phyloP scores from a whole-genome alignment of 2,797 vertebrate species.

The Macropodus opercularis region DNA sequence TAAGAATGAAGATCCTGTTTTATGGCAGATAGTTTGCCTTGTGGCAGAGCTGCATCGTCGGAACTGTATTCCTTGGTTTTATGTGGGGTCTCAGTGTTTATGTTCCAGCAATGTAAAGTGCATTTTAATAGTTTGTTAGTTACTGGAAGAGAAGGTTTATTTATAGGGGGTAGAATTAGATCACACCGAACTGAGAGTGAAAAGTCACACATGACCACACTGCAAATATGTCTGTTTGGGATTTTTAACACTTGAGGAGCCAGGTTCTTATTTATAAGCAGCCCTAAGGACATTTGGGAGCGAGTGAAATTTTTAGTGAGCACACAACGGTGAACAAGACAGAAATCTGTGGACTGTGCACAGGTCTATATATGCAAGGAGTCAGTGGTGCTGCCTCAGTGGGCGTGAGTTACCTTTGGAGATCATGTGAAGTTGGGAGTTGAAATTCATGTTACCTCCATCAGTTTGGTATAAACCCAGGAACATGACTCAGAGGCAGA shows the following conservation, averaged over 20 bases:
- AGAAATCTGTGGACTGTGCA: slow-evolving; percentile 19
- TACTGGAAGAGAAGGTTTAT: slow-evolving; percentile 42
- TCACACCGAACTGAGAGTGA: slow-evolving; percentile 14
- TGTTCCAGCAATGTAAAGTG: slow-evolving; percentile 28
- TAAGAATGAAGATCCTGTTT: slow-evolving; percentile 55
- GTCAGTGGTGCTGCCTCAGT: slow-evolving; percentile 9
- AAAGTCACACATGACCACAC: slow-evolving; percentile 19
- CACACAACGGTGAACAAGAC: slow-evolving; percentile 23
- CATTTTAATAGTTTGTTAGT: slow-evolving; percentile 35
- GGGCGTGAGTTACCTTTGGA: slow-evolving; percentile 57
- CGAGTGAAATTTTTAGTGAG: slow-evolving; percentile 9
- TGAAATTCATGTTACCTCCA: slow-evolving; percentile 24
- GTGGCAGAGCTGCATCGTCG: slow-evolving; percentile 36
- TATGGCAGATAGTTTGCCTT: slow-evolving; percentile 42
- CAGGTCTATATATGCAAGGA: background rate
- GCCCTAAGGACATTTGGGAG: slow-evolving; percentile 13
- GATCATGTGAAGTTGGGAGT: slow-evolving; percentile 37
- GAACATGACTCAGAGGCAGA: slow-evolving; percentile 12
- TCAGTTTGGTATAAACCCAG: slow-evolving; percentile 14
- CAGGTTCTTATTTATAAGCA: slow-evolving; percentile 37
- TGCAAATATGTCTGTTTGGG: slow-evolving; percentile 14
- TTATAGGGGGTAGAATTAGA: slow-evolving; percentile 36
- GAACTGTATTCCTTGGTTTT: slow-evolving; percentile 41
- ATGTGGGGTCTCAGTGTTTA: slow-evolving; percentile 35
- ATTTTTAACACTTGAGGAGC: slow-evolving; percentile 13